Evolutionary conservation across 1,140 invertebrate genomes (phyloP).

Genomic region (Pectinophora gossypiella): DNA sequence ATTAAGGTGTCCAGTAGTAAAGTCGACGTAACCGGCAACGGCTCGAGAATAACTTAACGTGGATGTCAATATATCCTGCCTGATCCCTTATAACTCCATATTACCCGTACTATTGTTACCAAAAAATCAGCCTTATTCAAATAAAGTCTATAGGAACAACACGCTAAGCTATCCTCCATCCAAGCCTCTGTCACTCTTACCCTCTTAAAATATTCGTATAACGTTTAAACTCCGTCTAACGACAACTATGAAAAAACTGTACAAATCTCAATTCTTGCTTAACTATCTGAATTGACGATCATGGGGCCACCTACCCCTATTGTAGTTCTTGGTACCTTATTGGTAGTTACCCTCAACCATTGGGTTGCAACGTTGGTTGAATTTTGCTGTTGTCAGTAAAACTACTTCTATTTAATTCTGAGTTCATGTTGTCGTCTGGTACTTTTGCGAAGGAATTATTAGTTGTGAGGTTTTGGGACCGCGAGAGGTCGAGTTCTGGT

Average conservation of each 20-base stretch:
- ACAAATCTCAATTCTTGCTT: slow-evolving; percentile 29
- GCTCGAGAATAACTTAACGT: slow-evolving; percentile 51
- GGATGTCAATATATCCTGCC: slow-evolving; percentile 18
- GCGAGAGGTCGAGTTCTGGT: slow-evolving; percentile 25
- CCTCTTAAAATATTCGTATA: slow-evolving; percentile 17
- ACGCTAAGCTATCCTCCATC: slow-evolving; percentile 50
- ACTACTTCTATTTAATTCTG: slow-evolving; percentile 34
- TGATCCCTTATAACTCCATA: slow-evolving; percentile 48
- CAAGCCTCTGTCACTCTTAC: slow-evolving; percentile 17
- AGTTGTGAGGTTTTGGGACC: background rate
- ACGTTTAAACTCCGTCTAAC: slow-evolving; percentile 18
- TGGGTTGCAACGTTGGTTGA: slow-evolving; percentile 58
- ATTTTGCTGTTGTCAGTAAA: slow-evolving; percentile 49
- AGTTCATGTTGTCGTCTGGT: slow-evolving; percentile 67
- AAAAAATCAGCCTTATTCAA: slow-evolving; percentile 59
- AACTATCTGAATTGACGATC: slow-evolving; percentile 21
- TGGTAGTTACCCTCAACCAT: slow-evolving; percentile 43
- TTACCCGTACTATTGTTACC: slow-evolving; percentile 53
- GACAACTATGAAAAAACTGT: slow-evolving; percentile 23
- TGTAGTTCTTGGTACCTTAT: slow-evolving; percentile 37
- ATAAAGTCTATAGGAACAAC: slow-evolving; percentile 65
- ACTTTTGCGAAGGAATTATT: slow-evolving; percentile 45
- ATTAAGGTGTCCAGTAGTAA: no score
- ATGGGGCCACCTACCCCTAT: slow-evolving; percentile 47
- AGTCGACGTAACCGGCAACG: slow-evolving; percentile 11